phyloP scores from a whole-genome alignment of 2,888 invertebrate species.

The Papilio gigon region DNA sequence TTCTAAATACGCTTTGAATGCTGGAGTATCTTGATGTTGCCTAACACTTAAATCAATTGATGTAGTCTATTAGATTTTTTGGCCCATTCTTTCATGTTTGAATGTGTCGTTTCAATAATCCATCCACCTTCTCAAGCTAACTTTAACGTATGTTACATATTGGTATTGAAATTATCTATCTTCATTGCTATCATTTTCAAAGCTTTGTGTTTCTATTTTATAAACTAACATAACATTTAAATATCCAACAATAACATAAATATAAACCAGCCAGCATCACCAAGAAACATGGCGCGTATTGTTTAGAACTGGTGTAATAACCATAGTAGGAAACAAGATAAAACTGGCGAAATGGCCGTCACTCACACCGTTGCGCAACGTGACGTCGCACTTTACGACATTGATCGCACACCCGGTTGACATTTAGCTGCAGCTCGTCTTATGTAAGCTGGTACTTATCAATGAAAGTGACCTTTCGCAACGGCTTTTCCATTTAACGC shows the following conservation, averaged over 20 bases:
- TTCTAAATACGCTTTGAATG: no score
- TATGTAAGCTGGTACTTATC: constrained; percentile 37
- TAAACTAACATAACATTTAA: not conserved
- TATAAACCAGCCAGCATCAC: not conserved
- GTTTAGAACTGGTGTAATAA: constrained; percentile 22
- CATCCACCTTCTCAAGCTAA: no score
- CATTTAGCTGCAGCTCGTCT: constrained; percentile 35
- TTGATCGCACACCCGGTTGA: constrained; percentile 36
- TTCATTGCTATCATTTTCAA: no score
- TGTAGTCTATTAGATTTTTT: no score
- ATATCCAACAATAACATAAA: constrained; percentile 37
- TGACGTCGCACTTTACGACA: constrained; percentile 24
- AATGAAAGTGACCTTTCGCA: constrained; percentile 43
- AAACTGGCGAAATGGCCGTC: constrained; percentile 26
- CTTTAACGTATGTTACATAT: no score
- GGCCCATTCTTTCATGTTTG: no score
- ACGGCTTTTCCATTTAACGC: constrained; percentile 47
- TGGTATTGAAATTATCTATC: no score
- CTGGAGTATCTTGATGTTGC: no score
- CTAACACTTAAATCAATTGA: no score
- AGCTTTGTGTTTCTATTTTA: no score
- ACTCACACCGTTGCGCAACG: constrained; percentile 40
- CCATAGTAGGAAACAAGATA: constrained; percentile 12
- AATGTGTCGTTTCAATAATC: no score
- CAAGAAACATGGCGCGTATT: not conserved